phyloP scores from a whole-genome alignment of 2,888 invertebrate genomes.

The Nephrotoma guestfalica region DNA sequence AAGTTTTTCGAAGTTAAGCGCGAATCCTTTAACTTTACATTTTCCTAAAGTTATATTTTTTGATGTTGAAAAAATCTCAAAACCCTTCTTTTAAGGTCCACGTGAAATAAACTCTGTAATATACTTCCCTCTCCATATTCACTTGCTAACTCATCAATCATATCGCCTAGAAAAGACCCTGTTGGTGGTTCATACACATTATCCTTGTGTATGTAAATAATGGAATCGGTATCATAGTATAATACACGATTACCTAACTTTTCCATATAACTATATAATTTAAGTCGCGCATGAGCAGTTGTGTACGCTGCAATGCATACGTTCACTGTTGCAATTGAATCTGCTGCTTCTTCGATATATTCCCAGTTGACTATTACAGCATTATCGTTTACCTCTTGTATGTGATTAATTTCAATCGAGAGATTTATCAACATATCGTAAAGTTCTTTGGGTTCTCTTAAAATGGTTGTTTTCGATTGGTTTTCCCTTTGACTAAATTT shows the following conservation, averaged over 20 bases:
- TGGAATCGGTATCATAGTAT: too few species aligned
- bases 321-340: not conserved
- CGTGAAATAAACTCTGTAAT: not conserved
- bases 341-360: conserved; percentile 11
- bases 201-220: too few species aligned
- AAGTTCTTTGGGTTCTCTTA: conserved; percentile 10
- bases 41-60: not conserved
- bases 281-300: too few species aligned
- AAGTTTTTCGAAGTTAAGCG: not conserved
- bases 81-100: not conserved
- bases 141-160: not conserved
- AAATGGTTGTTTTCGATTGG: conserved; percentile 10
- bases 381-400: conserved; percentile 13
- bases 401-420: conserved; percentile 11
- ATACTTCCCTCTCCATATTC: not conserved
- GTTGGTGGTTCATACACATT: too few species aligned
- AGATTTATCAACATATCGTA: conserved; percentile 13
- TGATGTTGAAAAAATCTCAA: not conserved
- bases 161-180: too few species aligned
- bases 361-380: conserved; percentile 15
- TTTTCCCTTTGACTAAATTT: conserved; percentile 9
- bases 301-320: not conserved
- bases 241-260: too few species aligned
- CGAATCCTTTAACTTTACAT: not conserved
- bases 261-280: too few species aligned